These are phyloP conservation scores for Peucedramus taeniatus DNA, from an alignment of 2,113 vertebrate genomes.

Conservation along the genomic window DNA sequence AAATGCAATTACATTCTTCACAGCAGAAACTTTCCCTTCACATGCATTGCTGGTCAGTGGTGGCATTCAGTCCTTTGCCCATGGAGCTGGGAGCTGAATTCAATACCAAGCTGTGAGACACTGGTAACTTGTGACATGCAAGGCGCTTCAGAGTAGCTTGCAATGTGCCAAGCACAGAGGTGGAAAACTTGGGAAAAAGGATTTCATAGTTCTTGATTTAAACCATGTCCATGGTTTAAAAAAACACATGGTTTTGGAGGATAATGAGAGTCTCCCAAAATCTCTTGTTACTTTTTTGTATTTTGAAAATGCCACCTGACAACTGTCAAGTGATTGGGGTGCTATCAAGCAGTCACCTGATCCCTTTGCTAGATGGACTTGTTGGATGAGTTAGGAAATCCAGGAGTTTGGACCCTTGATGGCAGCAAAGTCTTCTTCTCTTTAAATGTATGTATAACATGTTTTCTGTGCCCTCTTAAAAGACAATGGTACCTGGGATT, in stretches of 20 bases:
- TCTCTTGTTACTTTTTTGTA: background rate
- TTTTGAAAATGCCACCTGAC: background rate
- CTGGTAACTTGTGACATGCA: background rate
- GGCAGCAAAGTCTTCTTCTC: constrained; percentile 20
- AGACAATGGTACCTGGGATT: constrained; percentile 37
- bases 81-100: background rate
- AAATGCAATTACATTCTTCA: background rate
- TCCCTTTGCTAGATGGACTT: background rate
- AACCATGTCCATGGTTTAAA: too few species aligned
- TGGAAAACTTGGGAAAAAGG: background rate
- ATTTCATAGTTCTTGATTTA: background rate
- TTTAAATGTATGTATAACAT: background rate
- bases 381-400: background rate
- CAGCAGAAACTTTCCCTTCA: background rate
- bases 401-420: background rate
- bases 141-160: background rate
- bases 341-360: background rate
- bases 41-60: rapidly evolving
- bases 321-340: background rate
- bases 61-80: background rate
- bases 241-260: background rate
- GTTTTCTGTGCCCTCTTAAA: constrained; percentile 52
- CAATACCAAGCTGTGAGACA: background rate
- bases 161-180: background rate
- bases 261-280: background rate